phyloP scores from a whole-genome alignment of 2,888 invertebrate species.

The Polymixis flavicincta region DNA sequence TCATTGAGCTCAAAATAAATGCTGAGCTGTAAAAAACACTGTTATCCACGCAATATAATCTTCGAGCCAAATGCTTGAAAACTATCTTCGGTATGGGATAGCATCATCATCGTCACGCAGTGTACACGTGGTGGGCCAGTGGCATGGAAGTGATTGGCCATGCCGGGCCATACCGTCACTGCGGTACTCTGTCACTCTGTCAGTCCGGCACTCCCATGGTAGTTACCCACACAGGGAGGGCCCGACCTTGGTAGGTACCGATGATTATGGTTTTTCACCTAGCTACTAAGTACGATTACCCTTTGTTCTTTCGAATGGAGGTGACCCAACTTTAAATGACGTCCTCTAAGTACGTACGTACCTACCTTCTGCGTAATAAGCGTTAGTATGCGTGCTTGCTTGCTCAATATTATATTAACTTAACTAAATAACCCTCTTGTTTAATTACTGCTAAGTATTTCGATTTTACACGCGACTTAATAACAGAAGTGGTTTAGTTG shows the following conservation, averaged over 20 bases:
- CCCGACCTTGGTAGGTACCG: constrained; percentile 67
- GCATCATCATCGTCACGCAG: constrained; percentile 51
- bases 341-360: constrained; percentile 10
- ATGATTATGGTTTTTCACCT: constrained; percentile 63
- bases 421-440: constrained; percentile 45
- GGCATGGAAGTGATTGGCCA: constrained; percentile 43
- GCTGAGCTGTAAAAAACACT: constrained; percentile 50
- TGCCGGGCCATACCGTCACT: constrained; percentile 31
- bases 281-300: constrained; percentile 47
- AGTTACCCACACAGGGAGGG: constrained; percentile 66
- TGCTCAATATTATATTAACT: constrained; percentile 34
- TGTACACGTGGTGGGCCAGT: constrained; percentile 43
- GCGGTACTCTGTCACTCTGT: constrained; percentile 36
- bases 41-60: constrained; percentile 38
- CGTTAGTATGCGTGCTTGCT: constrained; percentile 35
- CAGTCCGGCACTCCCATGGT: constrained; percentile 70
- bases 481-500: constrained; percentile 17
- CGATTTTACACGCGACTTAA: constrained; percentile 43
- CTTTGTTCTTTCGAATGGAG: constrained; percentile 60
- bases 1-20: constrained; percentile 54
- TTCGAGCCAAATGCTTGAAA: constrained; percentile 59
- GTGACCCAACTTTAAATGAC: constrained; percentile 51
- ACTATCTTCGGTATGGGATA: constrained; percentile 45
- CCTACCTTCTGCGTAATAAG: constrained; percentile 27
- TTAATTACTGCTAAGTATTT: constrained; percentile 47